Evolutionary conservation across 2,797 vertebrate genomes (phyloP).

Genomic region (Tarsius wallacei): DNA sequence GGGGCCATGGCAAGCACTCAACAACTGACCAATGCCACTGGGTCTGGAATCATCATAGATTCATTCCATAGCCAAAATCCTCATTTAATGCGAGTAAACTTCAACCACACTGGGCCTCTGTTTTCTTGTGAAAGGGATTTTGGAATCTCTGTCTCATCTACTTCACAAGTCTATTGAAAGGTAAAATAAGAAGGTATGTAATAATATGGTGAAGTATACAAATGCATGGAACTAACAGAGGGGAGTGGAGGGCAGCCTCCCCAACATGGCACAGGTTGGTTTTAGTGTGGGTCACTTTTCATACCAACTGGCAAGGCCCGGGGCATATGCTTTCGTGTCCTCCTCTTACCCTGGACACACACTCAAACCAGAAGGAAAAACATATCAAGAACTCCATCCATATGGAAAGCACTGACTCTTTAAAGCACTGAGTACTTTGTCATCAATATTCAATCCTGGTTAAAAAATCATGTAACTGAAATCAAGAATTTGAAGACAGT

Average conservation of each 20-base stretch:
- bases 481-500: conserved; percentile 1
- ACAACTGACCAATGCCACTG: accelerated
- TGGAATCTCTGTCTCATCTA: neutral
- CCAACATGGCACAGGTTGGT: neutral
- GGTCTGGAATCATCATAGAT: neutral
- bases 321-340: neutral
- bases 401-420: neutral
- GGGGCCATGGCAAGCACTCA: neutral
- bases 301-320: neutral
- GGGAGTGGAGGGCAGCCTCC: neutral
- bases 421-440: no score
- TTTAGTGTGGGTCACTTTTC: neutral
- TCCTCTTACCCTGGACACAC: neutral
- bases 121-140: neutral
- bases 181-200: neutral
- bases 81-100: neutral
- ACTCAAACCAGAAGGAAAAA: neutral
- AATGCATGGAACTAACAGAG: neutral
- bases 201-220: neutral
- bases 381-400: neutral
- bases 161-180: neutral
- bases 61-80: neutral
- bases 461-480: neutral
- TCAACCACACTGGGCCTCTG: neutral
- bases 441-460: neutral